Evolutionary conservation across 1,140 invertebrate species (phyloP), one percentile per base, ranked within the genome.

Genomic region (Periplaneta americana): DNA sequence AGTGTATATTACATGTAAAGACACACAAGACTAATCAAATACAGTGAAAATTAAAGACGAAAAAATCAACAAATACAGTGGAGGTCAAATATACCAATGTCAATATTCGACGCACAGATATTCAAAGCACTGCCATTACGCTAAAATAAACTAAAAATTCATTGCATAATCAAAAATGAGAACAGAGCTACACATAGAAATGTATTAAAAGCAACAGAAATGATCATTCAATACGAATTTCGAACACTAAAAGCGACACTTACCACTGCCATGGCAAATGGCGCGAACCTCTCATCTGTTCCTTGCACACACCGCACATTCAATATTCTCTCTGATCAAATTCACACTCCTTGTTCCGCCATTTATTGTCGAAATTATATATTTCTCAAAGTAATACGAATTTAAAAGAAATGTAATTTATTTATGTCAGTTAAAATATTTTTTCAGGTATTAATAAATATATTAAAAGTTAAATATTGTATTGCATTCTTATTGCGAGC

Each of bases 221-320:
- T 13, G 8, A 34, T 2, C 5, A 34, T 1, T 31, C 13, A 6
- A 78, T 34, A 78, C 28, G 34, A 78, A 36, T 78, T 36, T 78
- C 33, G n/a, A 78, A 22, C 8, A 31, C 36, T 78, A 36, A 5
- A 22, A 28, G 34, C 76, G 34, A 34, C 34, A 82, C 82, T 82
- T 35, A 82, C 78, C 78, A 76, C 18, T 31, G 82, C 79, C 82
- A 82, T 82, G 34, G 82, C 82, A 82, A 82, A 82, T 82, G 82
- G 82, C 82, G 82, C 82, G 82, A 82, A 80, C 78, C 57, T 75
- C 48, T 66, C 48, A 66, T 66, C 48, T 66, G 48, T 66, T 66
- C 39, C 34, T 36, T 10, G 22, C 8, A 36, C 1, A 36, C 15
- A 78, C 75, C n/a, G n/a, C n/a, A 15, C 28, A 78, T 78, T 4